A percentile compares a stretch with the other conserved stretches of the same genome.
Conservation (phyloP, 2,888 invertebrate species). For the Ophion obscuratus region DNA sequence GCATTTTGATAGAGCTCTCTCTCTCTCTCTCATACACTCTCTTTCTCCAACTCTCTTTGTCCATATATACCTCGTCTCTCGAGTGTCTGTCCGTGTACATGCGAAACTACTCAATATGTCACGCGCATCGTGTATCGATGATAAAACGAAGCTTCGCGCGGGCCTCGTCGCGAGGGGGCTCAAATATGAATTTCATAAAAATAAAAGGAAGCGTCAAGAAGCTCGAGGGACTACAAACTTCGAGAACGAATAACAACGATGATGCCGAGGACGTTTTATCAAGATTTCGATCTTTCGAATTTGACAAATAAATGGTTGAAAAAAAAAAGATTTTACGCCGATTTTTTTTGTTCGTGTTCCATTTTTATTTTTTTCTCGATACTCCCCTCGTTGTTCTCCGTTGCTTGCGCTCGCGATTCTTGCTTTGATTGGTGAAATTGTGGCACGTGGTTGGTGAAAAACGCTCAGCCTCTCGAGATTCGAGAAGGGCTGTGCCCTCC, state of each 20-base stretch:
- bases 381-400: not conserved
- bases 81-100: not conserved
- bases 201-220: conserved; percentile 1
- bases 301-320: too few species aligned
- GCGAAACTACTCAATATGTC: conserved; percentile 61
- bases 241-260: not conserved
- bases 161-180: conserved; percentile 13
- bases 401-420: conserved; percentile 7
- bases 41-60: not conserved
- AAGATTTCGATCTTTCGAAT: too few species aligned
- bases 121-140: conserved; percentile 53
- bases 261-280: not conserved
- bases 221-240: not conserved
- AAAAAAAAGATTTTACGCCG: not conserved
- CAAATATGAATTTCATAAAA: conserved; percentile 50
- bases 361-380: not conserved
- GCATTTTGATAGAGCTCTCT: conserved; percentile 56
- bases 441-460: conserved; percentile 63
- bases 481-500: conserved; percentile 28
- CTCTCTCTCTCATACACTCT: conserved; percentile 2
- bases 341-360: not conserved
- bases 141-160: conserved; percentile 55
- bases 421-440: conserved; percentile 54
- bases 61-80: not conserved
- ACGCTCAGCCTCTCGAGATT: conserved; percentile 50